phyloP scores from a whole-genome alignment of 2,113 vertebrate species.

The Saguinus midas region DNA sequence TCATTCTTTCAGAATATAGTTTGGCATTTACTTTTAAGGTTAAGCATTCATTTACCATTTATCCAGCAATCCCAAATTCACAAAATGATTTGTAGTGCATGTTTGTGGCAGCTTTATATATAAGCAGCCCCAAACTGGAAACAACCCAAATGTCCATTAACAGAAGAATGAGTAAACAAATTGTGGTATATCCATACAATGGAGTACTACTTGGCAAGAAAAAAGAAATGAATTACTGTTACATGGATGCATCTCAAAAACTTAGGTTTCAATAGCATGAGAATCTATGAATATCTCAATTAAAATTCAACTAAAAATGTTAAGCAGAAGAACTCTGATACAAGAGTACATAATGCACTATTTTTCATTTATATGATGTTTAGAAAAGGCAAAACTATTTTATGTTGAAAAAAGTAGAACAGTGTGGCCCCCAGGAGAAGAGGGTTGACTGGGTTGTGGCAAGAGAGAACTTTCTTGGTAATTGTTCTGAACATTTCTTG shows the following conservation, averaged over 20 bases:
- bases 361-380: not conserved
- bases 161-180: slow-evolving; percentile 12
- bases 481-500: not conserved
- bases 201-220: not conserved
- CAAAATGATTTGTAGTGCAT: not conserved
- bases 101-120: slow-evolving; percentile 2
- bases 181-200: not conserved
- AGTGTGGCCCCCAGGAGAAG: not conserved
- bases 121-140: slow-evolving; percentile 18
- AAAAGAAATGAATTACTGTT: slow-evolving; percentile 1
- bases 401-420: slow-evolving; percentile 13
- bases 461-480: not conserved
- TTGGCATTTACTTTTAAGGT: not conserved
- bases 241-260: slow-evolving; percentile 6
- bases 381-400: slow-evolving; percentile 33
- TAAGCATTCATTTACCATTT: slow-evolving; percentile 13
- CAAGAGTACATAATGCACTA: not conserved
- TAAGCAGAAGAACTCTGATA: not conserved
- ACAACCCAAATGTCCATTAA: not conserved
- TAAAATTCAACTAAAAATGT: not conserved
- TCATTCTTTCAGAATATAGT: not conserved
- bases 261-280: not conserved
- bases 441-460: not conserved
- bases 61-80: not conserved
- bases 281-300: not conserved